Base-by-base conservation (phyloP, 2,888 invertebrate species). In the Cryptus viduatorius region DNA sequence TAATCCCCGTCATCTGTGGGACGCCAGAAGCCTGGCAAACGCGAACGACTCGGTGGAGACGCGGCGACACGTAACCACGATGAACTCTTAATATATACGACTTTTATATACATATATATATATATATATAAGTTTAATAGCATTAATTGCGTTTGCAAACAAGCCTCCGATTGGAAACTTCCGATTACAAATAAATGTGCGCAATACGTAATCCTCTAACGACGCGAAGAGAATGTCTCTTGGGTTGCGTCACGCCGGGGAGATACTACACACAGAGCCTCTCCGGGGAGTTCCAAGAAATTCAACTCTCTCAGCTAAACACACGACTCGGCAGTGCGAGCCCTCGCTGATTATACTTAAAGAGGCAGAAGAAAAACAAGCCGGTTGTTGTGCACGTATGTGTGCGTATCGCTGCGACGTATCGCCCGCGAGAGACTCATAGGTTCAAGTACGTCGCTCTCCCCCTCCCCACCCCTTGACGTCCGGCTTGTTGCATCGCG, bases 401-500 rank as follows among this genome's bases (percentile, higher is more conserved):
- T 92, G 79, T 72, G 83, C 71, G 50, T 90, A 93, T 91, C 92
- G 92, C 92, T 90, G 92, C 93, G 93, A 90, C 91, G 86, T 73
- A 83, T 85, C 84, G 91, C 88, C 90, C 89, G 93, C 91, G 93
- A 92, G 92, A 93, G 93, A 92, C 93, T 16, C 19, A 76, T 83
- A 72, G 84, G 84, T 82, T 84, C 84, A 82, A 84, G 84, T 76
- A 84, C 84, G 76, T 82, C 48, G 59, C 67, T 65, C n/a, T 71
- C 24, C 24, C 24, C n/a, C 69, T 31, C 14, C 71, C 78, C 94
- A 94, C 94, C 94, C 94, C 94, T 7, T 79, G 67, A 79, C 84
- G 81, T 82, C 82, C 84, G 75, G 82, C 78, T 82, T 71, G 75
- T 79, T 79, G 84, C 82, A 72, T 79, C 83, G 31, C 50, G 53